Evolutionary conservation across 2,113 vertebrate genomes (phyloP), one percentile per base, ranked within the genome.

Genomic region (Plecotus auritus): DNA sequence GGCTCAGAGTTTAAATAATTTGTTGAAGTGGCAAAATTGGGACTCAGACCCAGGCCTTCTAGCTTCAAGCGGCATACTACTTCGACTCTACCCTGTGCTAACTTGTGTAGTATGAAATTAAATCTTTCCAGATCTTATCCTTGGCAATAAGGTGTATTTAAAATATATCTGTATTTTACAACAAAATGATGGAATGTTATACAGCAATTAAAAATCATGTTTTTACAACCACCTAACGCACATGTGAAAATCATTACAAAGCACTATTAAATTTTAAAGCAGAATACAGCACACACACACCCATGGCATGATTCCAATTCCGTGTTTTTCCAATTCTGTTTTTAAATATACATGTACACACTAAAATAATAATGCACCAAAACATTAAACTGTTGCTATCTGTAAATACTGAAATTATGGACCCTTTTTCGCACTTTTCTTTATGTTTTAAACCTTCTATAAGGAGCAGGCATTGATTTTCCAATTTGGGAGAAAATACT

Each of bases 171-270:
- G 11, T 45, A n/a, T 51, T 95, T 88, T 70, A 81, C 82, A 74
- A 61, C 17, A 0, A 85, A 42, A 81, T 49, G 40, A 95, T 22
- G 42, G 77, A 77, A 73, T 64, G 61, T 61, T 88, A 88, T 1
- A 30, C 35, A 42, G 51, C 7, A 1, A 74, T 84, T 84, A 93
- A 91, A 90, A 88, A 35, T 26, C 26, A 61, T 69, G 76, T 28
- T 91, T 90, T 61, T 86, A 77, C 14, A 92, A 85, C 40, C 81
- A 84, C 56, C 61, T 74, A 77, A 73, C 12, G 23, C 37, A 83
- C 35, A 77, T 3, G 2, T 84, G 77, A 84, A 90, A 96, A 59
- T 88, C 73, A 93, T 47, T 73, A 94, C 37, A 85, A 32, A 83
- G 67, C 59, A 74, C 3, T 4, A 28, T 40, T 73, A 74, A 74